Evolutionary conservation across 2,113 vertebrate genomes (phyloP).

Genomic region (Ardeotis arabs): DNA sequence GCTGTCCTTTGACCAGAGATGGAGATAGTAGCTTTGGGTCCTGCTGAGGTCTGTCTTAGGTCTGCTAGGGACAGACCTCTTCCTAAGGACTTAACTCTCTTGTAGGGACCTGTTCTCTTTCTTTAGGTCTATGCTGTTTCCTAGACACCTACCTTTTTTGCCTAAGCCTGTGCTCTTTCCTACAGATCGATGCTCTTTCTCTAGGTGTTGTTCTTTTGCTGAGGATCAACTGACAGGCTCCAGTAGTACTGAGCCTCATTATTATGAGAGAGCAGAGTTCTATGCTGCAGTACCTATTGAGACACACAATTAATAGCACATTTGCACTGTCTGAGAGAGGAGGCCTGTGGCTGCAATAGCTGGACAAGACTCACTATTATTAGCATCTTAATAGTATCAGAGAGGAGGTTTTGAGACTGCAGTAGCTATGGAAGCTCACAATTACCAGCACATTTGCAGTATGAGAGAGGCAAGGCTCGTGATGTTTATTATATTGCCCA

Average conservation of each 20-base stretch:
- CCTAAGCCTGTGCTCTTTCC: background rate
- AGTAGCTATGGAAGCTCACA: background rate
- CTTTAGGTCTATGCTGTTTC: background rate
- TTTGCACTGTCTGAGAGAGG: background rate
- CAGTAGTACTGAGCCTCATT: background rate
- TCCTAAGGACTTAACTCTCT: background rate
- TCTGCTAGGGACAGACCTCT: background rate
- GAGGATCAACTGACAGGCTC: background rate
- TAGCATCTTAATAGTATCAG: background rate
- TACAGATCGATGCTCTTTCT: background rate
- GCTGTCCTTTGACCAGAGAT: background rate
- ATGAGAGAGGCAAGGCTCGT: background rate
- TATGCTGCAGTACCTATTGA: accelerated
- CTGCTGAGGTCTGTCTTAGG: background rate
- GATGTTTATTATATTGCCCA: background rate
- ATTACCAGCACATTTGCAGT: background rate
- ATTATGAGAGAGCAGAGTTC: background rate
- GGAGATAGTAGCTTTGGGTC: background rate
- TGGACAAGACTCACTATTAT: background rate
- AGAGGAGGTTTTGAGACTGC: background rate
- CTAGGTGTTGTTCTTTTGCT: background rate
- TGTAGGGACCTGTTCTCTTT: background rate
- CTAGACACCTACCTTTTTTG: background rate
- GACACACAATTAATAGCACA: background rate
- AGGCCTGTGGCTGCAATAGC: background rate